Percentiles rank a stretch among this genome's conserved stretches.
Conservation (phyloP, 2,113 vertebrate genomes). For the Hiodon alosoides region DNA sequence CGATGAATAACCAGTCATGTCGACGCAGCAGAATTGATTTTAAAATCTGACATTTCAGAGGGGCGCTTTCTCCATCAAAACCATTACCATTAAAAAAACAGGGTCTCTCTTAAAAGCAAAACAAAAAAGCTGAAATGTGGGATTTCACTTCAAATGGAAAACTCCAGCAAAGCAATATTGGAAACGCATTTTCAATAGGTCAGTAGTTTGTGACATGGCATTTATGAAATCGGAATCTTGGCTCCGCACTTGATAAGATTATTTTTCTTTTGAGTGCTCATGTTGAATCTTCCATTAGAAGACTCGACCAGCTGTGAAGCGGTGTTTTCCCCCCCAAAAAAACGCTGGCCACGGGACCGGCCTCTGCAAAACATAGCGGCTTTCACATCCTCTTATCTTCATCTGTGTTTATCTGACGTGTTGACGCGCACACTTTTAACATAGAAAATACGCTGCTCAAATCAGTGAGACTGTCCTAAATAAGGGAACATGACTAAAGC, state of each 20-base stretch:
- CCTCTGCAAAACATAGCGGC: background rate
- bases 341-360: background rate
- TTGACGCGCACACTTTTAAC: too few relatives aligned
- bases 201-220: background rate
- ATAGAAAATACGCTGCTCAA: background rate
- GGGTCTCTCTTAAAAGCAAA: too few relatives aligned
- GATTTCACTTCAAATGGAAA: slow-evolving; percentile 4
- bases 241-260: background rate
- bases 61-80: slow-evolving; percentile 1
- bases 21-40: slow-evolving; percentile 2
- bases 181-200: background rate
- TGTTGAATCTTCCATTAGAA: slow-evolving; percentile 1
- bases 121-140: too few relatives aligned
- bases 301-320: slow-evolving; percentile 3
- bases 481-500: slow-evolving; percentile 3
- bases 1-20: background rate
- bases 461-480: background rate
- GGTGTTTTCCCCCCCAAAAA: background rate
- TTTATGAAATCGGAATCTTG: background rate
- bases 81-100: background rate
- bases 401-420: background rate
- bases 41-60: slow-evolving; percentile 4
- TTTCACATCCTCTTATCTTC: slow-evolving; percentile 5
- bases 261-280: background rate
- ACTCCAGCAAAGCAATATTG: background rate